phyloP scores from a whole-genome alignment of 2,888 invertebrate genomes.

The Hypolimnas misippus region DNA sequence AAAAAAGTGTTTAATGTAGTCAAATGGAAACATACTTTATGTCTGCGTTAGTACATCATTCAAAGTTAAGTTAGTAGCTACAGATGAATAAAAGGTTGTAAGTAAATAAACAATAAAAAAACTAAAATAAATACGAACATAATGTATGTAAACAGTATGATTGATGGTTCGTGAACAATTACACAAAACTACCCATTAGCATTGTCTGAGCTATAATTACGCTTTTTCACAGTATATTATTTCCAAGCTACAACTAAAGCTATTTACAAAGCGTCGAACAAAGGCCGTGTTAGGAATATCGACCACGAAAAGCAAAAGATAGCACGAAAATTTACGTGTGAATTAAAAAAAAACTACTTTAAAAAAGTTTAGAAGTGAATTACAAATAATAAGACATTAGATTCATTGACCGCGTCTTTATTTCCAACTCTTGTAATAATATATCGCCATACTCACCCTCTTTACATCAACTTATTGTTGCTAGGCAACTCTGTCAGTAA shows the following conservation, averaged over 20 bases:
- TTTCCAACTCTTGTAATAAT: no score
- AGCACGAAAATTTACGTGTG: not conserved
- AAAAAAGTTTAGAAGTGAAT: no score
- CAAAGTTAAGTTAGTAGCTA: no score
- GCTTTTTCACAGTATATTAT: conserved; percentile 3
- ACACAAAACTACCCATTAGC: not conserved
- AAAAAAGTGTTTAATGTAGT: no score
- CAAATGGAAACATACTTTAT: no score
- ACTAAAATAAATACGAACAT: not conserved
- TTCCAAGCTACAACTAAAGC: conserved; percentile 1
- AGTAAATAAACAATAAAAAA: not conserved
- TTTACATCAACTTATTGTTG: no score
- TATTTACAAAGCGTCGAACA: conserved; percentile 9
- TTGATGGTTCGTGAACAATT: not conserved
- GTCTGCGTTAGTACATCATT: no score
- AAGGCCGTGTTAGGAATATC: not conserved
- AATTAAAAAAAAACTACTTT: not conserved
- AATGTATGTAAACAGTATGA: not conserved
- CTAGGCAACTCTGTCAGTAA: no score
- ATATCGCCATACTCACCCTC: no score
- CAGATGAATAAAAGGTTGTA: no score
- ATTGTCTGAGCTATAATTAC: conserved; percentile 7
- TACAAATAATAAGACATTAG: no score
- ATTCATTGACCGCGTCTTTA: no score
- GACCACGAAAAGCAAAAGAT: not conserved